phyloP scores from a whole-genome alignment of 2,113 vertebrate genomes.

The Promerops cafer region DNA sequence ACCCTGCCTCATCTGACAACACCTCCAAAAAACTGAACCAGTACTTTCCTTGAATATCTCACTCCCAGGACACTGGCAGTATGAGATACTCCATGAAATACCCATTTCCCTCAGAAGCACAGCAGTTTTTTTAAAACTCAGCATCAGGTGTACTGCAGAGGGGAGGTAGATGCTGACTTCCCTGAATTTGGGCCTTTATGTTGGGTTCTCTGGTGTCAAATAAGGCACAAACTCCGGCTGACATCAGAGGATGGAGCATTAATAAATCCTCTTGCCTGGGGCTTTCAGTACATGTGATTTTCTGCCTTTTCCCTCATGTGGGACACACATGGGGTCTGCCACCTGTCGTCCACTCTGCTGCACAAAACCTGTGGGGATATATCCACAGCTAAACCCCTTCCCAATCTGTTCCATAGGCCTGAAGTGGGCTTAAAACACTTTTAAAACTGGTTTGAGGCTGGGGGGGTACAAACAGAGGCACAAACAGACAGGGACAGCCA shows the following conservation, averaged over 20 bases:
- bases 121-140: not conserved
- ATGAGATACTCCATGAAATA: not conserved
- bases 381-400: not conserved
- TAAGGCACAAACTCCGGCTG: not conserved
- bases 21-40: not conserved
- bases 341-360: not conserved
- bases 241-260: not conserved
- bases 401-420: not conserved
- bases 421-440: not conserved
- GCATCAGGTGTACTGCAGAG: rapidly evolving
- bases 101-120: not conserved
- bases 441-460: not conserved
- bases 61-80: not conserved
- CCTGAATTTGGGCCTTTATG: not conserved
- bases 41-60: not conserved
- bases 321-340: not conserved
- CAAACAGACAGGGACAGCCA: not conserved
- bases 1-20: not conserved
- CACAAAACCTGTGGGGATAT: not conserved
- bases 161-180: not conserved
- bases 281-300: not conserved
- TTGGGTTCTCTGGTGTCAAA: not conserved
- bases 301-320: not conserved
- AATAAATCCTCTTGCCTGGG: conserved; percentile 1
- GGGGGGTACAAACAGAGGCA: not conserved